Evolutionary conservation across 2,888 invertebrate genomes (phyloP), one percentile per base, ranked within the genome.

Genomic region (Bellardia bayeri): DNA sequence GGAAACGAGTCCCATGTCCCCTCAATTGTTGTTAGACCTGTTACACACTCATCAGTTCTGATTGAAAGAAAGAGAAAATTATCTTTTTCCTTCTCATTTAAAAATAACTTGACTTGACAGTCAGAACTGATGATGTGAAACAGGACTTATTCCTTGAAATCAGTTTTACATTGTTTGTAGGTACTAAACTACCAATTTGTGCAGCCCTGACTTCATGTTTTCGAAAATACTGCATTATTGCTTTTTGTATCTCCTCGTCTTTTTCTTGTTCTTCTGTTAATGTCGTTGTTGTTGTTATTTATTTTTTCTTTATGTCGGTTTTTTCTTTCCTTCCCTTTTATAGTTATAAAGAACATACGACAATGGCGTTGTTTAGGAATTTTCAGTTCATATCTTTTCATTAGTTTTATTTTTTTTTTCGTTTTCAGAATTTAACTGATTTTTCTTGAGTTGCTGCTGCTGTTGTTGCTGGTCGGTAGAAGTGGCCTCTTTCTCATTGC

Each of bases 291-390:
- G 58, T 66, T 66, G 63, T 56, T 75, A 13, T 45, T 40, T 63
- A 30, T 37, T 69, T 37, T 71, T 56, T 66, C 37, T 68, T 13
- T 61, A 42, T 80, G 54, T 61, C 61, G 69, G 61, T n/a, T 54
- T 40, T 69, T 75, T 69, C 61, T 79, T 33, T 83, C 58, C 58
- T 80, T 80, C 76, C 86, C 83, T 87, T 87, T 87, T 87, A 87
- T 87, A 87, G 86, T 71, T 83, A 71, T 76, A 71, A 81, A 75
- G 76, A 83, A 78, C 78, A 30, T 78, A 83, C 64, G 72, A 51
- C 80, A 80, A 87, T 83, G 83, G 86, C 86, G 80, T 87, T 87
- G 86, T 80, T 87, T 87, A 87, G 83, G 86, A 87, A 87, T 87
- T 87, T 86, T 81, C 80, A 87, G 86, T 83, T 87, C 83, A 87